These are phyloP conservation scores for Steatornis caripensis DNA, from an alignment of 2,113 vertebrate genomes.

Conservation along the genomic window DNA sequence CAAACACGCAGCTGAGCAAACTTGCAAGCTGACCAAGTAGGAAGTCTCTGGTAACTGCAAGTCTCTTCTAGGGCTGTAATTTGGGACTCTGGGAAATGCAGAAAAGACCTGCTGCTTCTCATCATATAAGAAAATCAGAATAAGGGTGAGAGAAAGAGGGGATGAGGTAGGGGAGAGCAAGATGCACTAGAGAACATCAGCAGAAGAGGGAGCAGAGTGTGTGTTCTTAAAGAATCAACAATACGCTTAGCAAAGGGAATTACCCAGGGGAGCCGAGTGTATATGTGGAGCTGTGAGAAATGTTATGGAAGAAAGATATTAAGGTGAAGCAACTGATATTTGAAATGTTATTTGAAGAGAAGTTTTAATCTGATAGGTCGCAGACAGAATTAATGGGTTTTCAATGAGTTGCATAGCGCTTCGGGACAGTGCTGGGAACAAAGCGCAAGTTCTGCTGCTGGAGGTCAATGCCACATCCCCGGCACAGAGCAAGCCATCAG, in stretches of 20 bases:
- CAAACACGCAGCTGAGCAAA: not conserved
- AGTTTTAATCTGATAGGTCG: constrained; percentile 1
- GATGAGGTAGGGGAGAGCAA: not conserved
- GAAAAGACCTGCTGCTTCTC: not conserved
- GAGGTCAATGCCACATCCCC: not conserved
- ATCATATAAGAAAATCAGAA: not conserved
- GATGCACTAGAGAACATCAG: not conserved
- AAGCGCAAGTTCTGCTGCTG: not conserved
- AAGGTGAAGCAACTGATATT: not conserved
- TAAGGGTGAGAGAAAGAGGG: not conserved
- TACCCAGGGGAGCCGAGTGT: not conserved
- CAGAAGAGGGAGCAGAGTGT: not conserved
- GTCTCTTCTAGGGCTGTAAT: not conserved
- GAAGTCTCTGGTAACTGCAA: not conserved
- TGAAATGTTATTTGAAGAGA: constrained; percentile 31
- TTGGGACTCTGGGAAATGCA: not conserved
- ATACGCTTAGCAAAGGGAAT: not conserved
- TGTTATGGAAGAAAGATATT: constrained; percentile 25
- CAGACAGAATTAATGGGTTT: not conserved
- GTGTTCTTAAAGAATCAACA: constrained; percentile 3
- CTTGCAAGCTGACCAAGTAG: not conserved
- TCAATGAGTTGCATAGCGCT: not conserved
- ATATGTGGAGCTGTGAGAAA: not conserved
- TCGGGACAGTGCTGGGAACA: not conserved
- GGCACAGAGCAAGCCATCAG: not conserved